phyloP scores from a whole-genome alignment of 35 echinoderm and acorn worm genomes.

The Chiridota heheva region DNA sequence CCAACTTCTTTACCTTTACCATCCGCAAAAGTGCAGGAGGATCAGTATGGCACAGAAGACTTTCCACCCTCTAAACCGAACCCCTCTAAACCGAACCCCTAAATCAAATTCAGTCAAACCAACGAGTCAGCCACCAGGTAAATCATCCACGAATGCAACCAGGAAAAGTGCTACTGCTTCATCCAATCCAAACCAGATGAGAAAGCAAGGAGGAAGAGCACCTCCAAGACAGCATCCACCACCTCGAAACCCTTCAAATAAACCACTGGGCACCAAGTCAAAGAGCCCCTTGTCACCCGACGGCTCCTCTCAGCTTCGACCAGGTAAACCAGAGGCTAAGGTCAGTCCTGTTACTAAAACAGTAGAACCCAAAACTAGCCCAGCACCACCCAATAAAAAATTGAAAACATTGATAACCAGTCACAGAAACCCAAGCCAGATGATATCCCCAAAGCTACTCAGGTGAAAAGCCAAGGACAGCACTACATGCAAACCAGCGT shows the following conservation, averaged over 20 bases:
- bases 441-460: slow-evolving; percentile 37
- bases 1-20: no score
- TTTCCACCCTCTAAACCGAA: no score
- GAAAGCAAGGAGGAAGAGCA: slow-evolving; percentile 1
- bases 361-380: slow-evolving; percentile 33
- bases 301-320: slow-evolving; percentile 4
- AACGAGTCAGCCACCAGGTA: no score
- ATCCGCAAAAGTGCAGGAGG: no score
- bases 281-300: slow-evolving; percentile 45
- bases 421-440: background rate
- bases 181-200: background rate
- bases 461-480: slow-evolving; percentile 49
- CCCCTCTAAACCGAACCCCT: no score
- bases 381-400: no score
- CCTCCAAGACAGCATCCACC: background rate
- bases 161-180: no score
- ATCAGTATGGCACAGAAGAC: no score
- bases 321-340: slow-evolving; percentile 44
- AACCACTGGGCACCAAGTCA: slow-evolving; percentile 35
- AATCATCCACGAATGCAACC: no score
- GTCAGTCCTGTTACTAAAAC: slow-evolving; percentile 51
- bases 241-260: slow-evolving; percentile 19
- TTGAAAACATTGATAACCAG: no score
- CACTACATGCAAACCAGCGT: slow-evolving; percentile 52
- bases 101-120: no score